These are phyloP conservation scores for Mungos mungo DNA, from an alignment of 2,113 vertebrate genomes.

Conservation along the genomic window DNA sequence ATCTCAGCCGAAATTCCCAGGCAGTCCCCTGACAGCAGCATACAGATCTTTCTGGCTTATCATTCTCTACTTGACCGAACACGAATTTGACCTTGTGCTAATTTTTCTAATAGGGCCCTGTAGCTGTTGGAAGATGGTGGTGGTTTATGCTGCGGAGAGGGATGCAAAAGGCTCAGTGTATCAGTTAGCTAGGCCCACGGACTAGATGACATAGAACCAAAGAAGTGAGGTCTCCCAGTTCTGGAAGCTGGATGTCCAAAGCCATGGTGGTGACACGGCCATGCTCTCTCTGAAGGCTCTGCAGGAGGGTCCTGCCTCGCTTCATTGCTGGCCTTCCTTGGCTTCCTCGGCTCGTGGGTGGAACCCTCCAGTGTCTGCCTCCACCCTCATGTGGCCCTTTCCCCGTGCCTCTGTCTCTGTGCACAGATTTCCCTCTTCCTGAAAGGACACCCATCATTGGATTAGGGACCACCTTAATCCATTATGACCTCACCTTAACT, in stretches of 20 bases:
- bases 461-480: neutral
- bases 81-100: neutral
- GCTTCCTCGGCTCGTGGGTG: neutral
- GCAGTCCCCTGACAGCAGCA: neutral
- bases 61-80: neutral
- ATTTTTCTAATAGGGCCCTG: neutral
- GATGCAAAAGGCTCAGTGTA: neutral
- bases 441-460: neutral
- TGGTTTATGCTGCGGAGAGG: neutral
- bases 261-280: neutral
- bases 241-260: neutral
- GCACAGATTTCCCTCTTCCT: neutral
- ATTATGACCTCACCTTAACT: neutral
- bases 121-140: neutral
- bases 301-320: neutral
- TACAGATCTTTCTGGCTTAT: neutral
- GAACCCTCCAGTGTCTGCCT: neutral
- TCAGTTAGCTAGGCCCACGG: neutral
- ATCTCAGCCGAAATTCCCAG: neutral
- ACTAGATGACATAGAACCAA: neutral
- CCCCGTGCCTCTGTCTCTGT: neutral
- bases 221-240: neutral
- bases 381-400: rapidly evolving
- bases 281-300: neutral
- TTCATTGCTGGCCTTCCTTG: neutral